Base-by-base conservation (phyloP, 2,113 vertebrate genomes). In the Corapipo altera region DNA sequence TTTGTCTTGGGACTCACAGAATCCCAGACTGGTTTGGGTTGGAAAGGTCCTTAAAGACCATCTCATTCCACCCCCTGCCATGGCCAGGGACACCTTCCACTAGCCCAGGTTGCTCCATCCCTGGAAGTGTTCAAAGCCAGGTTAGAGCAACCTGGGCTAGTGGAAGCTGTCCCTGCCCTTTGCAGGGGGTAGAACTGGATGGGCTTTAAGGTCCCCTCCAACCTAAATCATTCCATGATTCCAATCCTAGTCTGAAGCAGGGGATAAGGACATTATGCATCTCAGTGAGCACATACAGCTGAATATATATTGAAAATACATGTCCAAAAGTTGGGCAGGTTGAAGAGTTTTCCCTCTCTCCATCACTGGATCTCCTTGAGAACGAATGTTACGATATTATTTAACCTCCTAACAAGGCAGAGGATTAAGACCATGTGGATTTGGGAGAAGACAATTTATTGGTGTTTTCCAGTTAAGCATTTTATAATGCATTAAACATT, bases 191-290 rank as follows among this genome's bases (percentile, higher is more conserved):
- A 37, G 44, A 5, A 22, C 12, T 3, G 12, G 23, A 5, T 33
- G 37, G 6, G 15, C 10, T 44, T 59, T 20, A 24, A 11, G 52
- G 52, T 5, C 51, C 37, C 37, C 81, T 59, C 23, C 44, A 28
- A 7, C 12, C 15, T 28, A 20, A 22, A 39, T 30, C 70, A 30
- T 69, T 30, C 41, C 48, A 11, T 23, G 30, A 16, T 28, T 55
- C 18, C 35, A 70, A 0, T 17, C 52, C 12, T 24, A 11, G 35
- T 17, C 43, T 28, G 22, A 67, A 87, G 35, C 20, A 78, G 57
- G 64, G 67, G 43, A 24, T 19, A 0, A 1, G 13, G 19, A 11
- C 10, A 1, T 70, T 44, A 0, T 12, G 2, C 26, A 7, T 37
- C 37, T 76, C 22, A 7, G 0, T 37, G 44, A 58, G 37, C 27